phyloP scores from a whole-genome alignment of 2,888 invertebrate species.

The Anticlea derivata region DNA sequence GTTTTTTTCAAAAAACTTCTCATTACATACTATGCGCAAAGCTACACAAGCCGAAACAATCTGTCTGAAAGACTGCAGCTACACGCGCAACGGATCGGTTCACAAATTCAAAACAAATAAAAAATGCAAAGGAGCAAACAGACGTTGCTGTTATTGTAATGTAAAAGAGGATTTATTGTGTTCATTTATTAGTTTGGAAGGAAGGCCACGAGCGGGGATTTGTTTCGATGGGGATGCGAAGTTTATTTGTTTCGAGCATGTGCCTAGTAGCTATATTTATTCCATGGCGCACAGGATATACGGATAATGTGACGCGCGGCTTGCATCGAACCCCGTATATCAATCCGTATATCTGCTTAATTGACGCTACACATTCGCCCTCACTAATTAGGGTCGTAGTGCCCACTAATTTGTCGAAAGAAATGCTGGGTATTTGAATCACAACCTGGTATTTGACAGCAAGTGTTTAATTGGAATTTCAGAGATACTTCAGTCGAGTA shows the following conservation, averaged over 20 bases:
- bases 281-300: slow-evolving; percentile 58
- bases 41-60: slow-evolving; percentile 11
- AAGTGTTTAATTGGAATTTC: slow-evolving; percentile 7
- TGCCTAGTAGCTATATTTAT: slow-evolving; percentile 29
- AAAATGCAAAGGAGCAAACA: slow-evolving; percentile 48
- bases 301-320: slow-evolving; percentile 62
- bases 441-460: slow-evolving; percentile 31
- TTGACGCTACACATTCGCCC: slow-evolving; percentile 57
- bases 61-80: slow-evolving; percentile 19
- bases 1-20: background rate
- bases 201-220: slow-evolving; percentile 68
- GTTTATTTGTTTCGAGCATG: slow-evolving; percentile 71
- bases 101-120: slow-evolving; percentile 37
- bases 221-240: slow-evolving; percentile 65
- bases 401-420: slow-evolving; percentile 54
- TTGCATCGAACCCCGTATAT: slow-evolving; percentile 66
- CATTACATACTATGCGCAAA: slow-evolving; percentile 2
- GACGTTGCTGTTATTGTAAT: slow-evolving; percentile 64
- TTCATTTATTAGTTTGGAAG: slow-evolving; percentile 76
- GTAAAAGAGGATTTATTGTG: slow-evolving; percentile 70
- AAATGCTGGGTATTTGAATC: slow-evolving; percentile 39
- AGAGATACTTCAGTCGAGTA: background rate
- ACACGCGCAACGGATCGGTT: slow-evolving; percentile 29
- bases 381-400: slow-evolving; percentile 47
- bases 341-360: slow-evolving; percentile 62